Percentiles rank a stretch among this genome's conserved stretches.
Conservation (phyloP, 2,797 vertebrate species). For the Enteromius anoplus region DNA sequence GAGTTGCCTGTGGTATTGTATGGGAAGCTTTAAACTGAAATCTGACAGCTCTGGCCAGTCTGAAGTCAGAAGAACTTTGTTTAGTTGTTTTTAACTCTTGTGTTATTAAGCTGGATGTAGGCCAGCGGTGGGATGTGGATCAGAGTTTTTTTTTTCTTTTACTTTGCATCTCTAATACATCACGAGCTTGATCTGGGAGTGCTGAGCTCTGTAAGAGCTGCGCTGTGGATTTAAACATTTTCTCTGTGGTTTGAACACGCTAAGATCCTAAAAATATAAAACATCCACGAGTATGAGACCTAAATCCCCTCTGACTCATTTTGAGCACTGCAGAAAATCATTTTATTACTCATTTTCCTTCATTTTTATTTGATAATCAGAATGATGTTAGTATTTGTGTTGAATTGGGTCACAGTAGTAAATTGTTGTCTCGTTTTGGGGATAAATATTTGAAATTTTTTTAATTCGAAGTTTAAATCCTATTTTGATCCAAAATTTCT, state of each 20-base stretch:
- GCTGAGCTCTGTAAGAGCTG: constrained; percentile 21
- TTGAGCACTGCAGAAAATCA: not conserved
- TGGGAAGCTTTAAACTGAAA: not conserved
- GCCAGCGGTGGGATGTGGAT: constrained; percentile 24
- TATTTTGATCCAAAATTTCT: not conserved
- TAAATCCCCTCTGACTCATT: not conserved
- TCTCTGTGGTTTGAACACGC: not conserved
- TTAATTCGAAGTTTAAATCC: not conserved
- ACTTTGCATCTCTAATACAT: constrained; percentile 42
- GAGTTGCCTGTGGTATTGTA: not conserved
- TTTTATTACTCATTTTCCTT: not conserved
- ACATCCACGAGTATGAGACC: not conserved
- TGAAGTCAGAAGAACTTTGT: not conserved
- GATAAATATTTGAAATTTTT: no score
- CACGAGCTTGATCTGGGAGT: constrained; percentile 34
- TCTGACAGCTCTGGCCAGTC: constrained; percentile 10
- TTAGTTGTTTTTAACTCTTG: not conserved
- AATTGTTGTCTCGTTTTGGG: no score
- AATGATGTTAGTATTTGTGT: not conserved
- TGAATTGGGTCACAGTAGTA: not conserved
- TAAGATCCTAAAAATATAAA: constrained; percentile 30
- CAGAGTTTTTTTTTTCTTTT: not conserved
- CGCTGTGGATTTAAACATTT: constrained; percentile 34
- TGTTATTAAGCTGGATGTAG: constrained; percentile 43
- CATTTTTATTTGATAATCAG: not conserved